These are phyloP conservation scores for Hesperophylax magnus DNA, from an alignment of 1,140 invertebrate genomes.

Conservation along the genomic window DNA sequence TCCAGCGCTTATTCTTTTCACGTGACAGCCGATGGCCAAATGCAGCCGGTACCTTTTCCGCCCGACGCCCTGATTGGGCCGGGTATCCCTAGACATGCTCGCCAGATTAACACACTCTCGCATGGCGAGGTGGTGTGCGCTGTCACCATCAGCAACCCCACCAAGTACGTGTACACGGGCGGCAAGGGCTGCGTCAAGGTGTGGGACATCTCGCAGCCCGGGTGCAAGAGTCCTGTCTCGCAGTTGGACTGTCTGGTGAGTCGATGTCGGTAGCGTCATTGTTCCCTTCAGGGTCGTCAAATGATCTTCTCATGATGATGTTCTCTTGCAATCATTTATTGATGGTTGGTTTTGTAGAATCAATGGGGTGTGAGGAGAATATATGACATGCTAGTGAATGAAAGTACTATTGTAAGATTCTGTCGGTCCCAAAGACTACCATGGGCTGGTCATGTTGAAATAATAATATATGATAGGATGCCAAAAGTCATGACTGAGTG, in stretches of 20 bases:
- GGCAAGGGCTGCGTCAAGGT: conserved; percentile 99
- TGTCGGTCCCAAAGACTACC: too few species aligned
- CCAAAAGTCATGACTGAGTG: too few species aligned
- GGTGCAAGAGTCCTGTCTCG: conserved; percentile 86
- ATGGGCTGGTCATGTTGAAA: too few species aligned
- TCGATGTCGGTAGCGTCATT: conserved; percentile 61
- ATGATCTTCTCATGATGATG: too few species aligned
- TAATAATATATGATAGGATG: too few species aligned
- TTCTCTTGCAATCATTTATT: too few species aligned
- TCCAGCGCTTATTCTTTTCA: conserved; percentile 94
- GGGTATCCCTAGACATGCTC: conserved; percentile 95
- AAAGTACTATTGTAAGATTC: too few species aligned
- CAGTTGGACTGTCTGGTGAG: conserved; percentile 93
- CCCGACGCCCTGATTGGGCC: conserved; percentile 93
- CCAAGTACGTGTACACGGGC: conserved; percentile 97
- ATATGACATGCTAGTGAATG: too few species aligned
- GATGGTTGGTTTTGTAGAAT: too few species aligned
- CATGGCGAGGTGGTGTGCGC: conserved; percentile 96
- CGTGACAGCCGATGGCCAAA: conserved; percentile 85
- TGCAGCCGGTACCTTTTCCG: conserved; percentile 95
- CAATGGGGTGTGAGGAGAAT: too few species aligned
- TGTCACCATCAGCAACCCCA: conserved; percentile 91
- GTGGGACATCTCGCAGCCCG: conserved; percentile 91
- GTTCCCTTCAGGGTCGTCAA: conserved; percentile 11
- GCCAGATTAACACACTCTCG: conserved; percentile 91